These are phyloP conservation scores for Piaya cayana DNA, from an alignment of 2,113 vertebrate genomes.

Conservation along the genomic window DNA sequence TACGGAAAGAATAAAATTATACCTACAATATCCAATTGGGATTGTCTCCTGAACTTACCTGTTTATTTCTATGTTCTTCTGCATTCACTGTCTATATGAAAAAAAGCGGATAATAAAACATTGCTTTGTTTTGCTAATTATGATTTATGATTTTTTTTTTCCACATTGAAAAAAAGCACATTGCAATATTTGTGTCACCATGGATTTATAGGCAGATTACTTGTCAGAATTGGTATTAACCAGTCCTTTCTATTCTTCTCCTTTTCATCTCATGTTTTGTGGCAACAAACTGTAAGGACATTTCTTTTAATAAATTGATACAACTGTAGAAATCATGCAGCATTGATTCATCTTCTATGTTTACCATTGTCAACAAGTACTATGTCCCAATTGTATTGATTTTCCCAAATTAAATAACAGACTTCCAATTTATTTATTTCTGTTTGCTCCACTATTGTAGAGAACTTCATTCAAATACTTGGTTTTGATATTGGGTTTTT, in stretches of 20 bases:
- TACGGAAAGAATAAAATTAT: conserved; percentile 60
- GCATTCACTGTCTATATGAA: conserved; percentile 59
- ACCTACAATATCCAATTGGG: conserved; percentile 32
- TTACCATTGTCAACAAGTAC: neutral
- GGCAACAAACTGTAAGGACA: neutral
- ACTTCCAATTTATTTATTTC: neutral
- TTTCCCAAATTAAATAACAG: neutral
- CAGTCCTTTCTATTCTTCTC: neutral
- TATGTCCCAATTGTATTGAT: neutral
- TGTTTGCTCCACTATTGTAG: neutral
- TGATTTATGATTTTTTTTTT: conserved; percentile 29
- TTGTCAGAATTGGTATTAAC: neutral
- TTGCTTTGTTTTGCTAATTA: conserved; percentile 76
- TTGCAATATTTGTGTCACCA: neutral
- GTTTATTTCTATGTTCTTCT: conserved; percentile 69
- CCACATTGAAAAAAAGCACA: neutral
- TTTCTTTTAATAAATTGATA: neutral
- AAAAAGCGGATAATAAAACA: conserved; percentile 72
- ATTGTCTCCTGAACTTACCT: conserved; percentile 66
- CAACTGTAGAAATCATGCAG: neutral
- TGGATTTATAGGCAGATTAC: neutral
- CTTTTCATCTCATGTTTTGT: neutral
- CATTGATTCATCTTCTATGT: neutral
- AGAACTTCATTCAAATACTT: neutral
- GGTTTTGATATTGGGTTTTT: neutral